Percentiles rank a stretch among this genome's conserved stretches.
phyloP scores from a whole-genome alignment of 2,797 vertebrate species.

The Loriculus beryllinus region DNA sequence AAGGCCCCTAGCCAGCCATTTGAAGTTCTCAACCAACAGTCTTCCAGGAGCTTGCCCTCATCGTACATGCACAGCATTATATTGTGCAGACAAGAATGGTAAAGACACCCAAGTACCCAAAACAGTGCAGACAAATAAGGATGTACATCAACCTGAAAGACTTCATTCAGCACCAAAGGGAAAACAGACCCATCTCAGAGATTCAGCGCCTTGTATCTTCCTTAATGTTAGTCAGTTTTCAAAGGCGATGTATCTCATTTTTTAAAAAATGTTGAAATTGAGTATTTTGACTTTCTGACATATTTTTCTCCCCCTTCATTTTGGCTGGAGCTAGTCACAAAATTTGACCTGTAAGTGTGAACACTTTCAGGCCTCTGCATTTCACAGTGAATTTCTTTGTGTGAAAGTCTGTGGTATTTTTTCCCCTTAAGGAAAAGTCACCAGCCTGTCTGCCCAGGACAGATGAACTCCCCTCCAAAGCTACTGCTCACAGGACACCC shows the following conservation, averaged over 20 bases:
- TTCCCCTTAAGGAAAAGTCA: neutral
- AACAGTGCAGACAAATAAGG: neutral
- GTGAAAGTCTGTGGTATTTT: neutral
- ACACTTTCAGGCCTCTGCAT: neutral
- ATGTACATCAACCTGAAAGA: neutral
- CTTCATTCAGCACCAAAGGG: neutral
- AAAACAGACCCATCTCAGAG: neutral
- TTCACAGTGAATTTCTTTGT: neutral
- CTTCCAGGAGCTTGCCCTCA: neutral
- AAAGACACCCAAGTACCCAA: neutral
- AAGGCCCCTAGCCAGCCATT: neutral
- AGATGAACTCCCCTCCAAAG: neutral
- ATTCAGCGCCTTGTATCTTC: neutral
- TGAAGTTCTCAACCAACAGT: neutral
- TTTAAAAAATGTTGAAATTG: neutral
- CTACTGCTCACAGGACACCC: neutral
- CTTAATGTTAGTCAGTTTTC: neutral
- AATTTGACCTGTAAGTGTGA: neutral
- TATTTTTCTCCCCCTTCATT: neutral
- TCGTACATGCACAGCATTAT: neutral
- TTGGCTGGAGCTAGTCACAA: neutral
- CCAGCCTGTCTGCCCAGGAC: neutral
- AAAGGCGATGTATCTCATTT: neutral
- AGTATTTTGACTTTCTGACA: neutral
- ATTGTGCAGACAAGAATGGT: neutral